Conservation (phyloP, 64 coral and sea anemone species). For the Montipora cactus region DNA sequence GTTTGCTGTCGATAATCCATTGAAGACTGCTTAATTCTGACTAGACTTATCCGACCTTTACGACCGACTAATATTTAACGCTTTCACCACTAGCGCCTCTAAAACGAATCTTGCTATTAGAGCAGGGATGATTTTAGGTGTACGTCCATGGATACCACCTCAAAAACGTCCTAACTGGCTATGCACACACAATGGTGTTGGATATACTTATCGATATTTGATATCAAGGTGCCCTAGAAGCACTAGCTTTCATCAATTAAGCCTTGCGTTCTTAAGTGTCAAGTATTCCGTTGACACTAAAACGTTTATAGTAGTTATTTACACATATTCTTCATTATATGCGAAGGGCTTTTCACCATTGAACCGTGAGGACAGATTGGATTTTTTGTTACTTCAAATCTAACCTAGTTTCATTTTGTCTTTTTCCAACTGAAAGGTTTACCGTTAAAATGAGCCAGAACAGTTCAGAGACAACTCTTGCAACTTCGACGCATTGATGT, state of each 20-base stretch:
- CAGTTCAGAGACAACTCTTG: background rate
- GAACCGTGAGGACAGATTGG: no score
- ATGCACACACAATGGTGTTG: background rate
- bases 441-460: background rate
- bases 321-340: constrained; percentile 1
- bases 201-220: constrained; percentile 13
- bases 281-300: background rate
- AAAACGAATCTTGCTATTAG: background rate
- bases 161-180: background rate
- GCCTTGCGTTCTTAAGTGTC: background rate
- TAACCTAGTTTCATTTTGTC: background rate
- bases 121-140: background rate
- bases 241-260: background rate
- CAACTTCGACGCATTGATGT: background rate
- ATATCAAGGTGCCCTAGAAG: background rate
- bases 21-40: no score
- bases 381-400: no score
- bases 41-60: no score
- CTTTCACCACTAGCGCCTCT: no score
- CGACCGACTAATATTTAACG: no score
- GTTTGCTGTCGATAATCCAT: no score
- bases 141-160: background rate
- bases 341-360: background rate
- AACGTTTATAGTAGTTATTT: constrained; percentile 1
- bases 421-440: background rate